These are phyloP conservation scores for Eilema depressum DNA, from an alignment of 2,888 invertebrate species.

Conservation along the genomic window DNA sequence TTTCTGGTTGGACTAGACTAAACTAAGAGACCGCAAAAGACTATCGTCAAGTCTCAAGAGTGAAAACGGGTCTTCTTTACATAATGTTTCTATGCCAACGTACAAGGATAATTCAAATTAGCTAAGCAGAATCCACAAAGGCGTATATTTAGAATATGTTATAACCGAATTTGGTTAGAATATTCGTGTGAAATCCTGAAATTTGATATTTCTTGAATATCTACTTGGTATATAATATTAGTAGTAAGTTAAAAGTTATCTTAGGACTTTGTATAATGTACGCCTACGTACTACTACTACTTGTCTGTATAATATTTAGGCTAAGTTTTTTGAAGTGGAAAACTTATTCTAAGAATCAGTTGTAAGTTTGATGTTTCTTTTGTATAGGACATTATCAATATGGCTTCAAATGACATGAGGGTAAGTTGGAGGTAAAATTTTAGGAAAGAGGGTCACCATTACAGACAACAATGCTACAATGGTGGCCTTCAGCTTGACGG, in stretches of 20 bases:
- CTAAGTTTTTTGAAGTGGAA: too few species aligned
- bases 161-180: constrained; percentile 16
- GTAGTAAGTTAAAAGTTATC: neutral
- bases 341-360: too few species aligned
- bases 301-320: too few species aligned
- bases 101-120: constrained; percentile 14
- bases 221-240: neutral
- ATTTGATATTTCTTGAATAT: constrained; percentile 6
- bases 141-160: constrained; percentile 12
- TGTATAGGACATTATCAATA: too few species aligned
- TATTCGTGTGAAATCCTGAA: constrained; percentile 10
- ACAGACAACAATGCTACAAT: too few species aligned
- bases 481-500: too few species aligned
- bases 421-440: too few species aligned
- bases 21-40: neutral
- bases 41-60: neutral
- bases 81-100: neutral
- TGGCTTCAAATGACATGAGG: too few species aligned
- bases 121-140: neutral
- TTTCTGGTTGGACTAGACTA: neutral
- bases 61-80: neutral
- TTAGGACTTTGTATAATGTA: neutral
- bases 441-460: too few species aligned
- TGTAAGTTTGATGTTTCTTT: too few species aligned
- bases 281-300: neutral